Evolutionary conservation across 2,888 invertebrate genomes (phyloP), one percentile per base, ranked within the genome.

Genomic region (Drosophila picticornis): DNA sequence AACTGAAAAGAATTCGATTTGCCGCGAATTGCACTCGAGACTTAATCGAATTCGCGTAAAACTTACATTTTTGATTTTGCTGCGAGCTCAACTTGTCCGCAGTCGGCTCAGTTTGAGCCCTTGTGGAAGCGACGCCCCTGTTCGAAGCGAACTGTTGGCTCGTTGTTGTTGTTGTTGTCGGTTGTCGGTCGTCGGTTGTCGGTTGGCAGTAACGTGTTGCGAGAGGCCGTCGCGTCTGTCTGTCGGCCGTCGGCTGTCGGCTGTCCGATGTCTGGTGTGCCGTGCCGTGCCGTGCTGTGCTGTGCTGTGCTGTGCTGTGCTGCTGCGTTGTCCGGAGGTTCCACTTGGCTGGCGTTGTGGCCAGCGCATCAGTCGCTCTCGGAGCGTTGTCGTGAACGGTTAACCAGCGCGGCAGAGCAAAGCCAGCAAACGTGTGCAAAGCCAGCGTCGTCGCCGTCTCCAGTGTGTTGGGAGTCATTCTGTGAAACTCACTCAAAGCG

Each of bases 301-400:
- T 63, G 66, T 56, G 40, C 40, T 40, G 58, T 40, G 25, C 53
- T 61, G 64, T 67, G 65, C 72, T 61, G 64, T 68, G 61, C 55
- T 55, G 55, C 55, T 36, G 38, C 36, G 55, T 38, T 63, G 76
- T 57, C 67, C 56, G 67, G 56, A 62, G 62, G 79, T 70, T 68
- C 69, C 73, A 74, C 64, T 63, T 73, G 55, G 72, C 68, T 66
- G 65, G 58, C 70, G 61, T 55, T 48, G 59, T 60, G 63, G 68
- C 72, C 40, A 65, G 59, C 64, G 60, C 72, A 75, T 92, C 84
- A 92, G 92, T 92, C 91, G 92, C 92, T 92, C 92, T 91, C 90
- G 82, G 91, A 92, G 92, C 92, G 92, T 92, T 91, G 91, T 89
- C 91, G 92, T 92, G 91, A 66, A 92, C 89, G 92, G 91, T 92